phyloP scores from a whole-genome alignment of 2,888 invertebrate species.

The Pharmacophagus antenor region DNA sequence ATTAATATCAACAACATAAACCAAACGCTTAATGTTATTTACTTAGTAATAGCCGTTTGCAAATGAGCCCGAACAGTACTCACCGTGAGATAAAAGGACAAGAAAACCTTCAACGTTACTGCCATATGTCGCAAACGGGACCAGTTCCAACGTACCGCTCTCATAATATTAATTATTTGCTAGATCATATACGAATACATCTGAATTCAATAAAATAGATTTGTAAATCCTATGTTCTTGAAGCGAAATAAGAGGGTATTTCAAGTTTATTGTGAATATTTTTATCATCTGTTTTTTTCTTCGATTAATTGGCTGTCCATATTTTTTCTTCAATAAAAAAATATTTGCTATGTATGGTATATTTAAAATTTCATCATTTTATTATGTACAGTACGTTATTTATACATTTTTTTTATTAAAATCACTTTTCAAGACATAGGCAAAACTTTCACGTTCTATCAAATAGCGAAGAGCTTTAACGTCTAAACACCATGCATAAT shows the following conservation, averaged over 20 bases:
- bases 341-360: too few relatives aligned
- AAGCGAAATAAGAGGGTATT: too few relatives aligned
- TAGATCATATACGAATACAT: conserved; percentile 1
- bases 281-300: too few relatives aligned
- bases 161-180: conserved; percentile 18
- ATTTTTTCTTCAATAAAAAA: too few relatives aligned
- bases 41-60: not conserved
- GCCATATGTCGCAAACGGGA: conserved; percentile 19
- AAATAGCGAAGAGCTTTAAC: not conserved
- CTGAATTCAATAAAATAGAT: not conserved
- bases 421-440: not conserved
- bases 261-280: too few relatives aligned
- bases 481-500: not conserved
- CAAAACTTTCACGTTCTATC: conserved; percentile 1
- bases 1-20: not conserved
- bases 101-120: conserved; percentile 14
- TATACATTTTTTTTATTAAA: not conserved
- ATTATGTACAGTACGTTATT: not conserved
- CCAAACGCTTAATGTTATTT: not conserved
- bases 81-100: conserved; percentile 16
- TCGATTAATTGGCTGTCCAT: too few relatives aligned
- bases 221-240: too few relatives aligned
- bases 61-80: conserved; percentile 13
- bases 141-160: conserved; percentile 16
- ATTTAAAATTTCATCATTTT: not conserved